Percentiles rank a stretch among this genome's conserved stretches.
These are phyloP conservation scores for Steinernema feltiae DNA, from an alignment of 1,140 invertebrate genomes.

Conservation along the genomic window DNA sequence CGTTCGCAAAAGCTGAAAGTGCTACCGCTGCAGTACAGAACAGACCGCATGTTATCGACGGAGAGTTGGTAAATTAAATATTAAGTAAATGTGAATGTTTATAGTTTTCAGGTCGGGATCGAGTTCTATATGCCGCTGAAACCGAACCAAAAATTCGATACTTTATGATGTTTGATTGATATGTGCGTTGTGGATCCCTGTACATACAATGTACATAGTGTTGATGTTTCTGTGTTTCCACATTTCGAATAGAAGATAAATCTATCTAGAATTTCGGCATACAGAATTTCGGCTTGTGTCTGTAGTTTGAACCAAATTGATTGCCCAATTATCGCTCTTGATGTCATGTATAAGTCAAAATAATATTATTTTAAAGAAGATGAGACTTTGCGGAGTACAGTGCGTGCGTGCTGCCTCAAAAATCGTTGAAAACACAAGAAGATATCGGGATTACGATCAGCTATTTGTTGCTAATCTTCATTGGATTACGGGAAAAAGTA, in stretches of 20 bases:
- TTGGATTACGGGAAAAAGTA: conserved; percentile 34
- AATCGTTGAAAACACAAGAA: neutral
- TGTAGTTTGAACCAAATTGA: too few relatives aligned
- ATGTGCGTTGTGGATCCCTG: neutral
- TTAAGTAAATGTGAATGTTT: neutral
- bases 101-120: conserved; percentile 39
- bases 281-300: too few relatives aligned
- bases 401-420: neutral
- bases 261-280: too few relatives aligned
- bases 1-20: conserved; percentile 40
- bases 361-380: neutral
- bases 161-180: neutral
- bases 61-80: conserved; percentile 38
- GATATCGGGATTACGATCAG: neutral
- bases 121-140: conserved; percentile 44
- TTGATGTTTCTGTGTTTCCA: neutral
- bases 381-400: neutral
- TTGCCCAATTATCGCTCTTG: neutral
- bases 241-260: too few relatives aligned
- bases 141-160: conserved; percentile 25
- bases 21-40: conserved; percentile 44
- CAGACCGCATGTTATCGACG: conserved; percentile 53
- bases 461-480: conserved; percentile 24
- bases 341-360: neutral
- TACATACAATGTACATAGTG: neutral